Evolutionary conservation across 2,113 vertebrate species (phyloP).

Genomic region (Ptilonorhynchus violaceus): DNA sequence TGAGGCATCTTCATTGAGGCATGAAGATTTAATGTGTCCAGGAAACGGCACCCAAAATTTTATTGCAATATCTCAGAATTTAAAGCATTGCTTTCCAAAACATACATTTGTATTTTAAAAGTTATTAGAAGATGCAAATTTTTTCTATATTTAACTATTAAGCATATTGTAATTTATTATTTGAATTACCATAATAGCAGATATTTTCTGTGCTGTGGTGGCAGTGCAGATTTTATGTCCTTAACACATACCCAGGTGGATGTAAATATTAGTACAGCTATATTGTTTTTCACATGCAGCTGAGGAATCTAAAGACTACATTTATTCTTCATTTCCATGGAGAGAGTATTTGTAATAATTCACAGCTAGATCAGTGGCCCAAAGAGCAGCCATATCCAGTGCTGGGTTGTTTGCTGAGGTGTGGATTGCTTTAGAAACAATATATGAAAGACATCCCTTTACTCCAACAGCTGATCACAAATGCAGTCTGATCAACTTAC

Average conservation of each 20-base stretch:
- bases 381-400: not conserved
- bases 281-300: not conserved
- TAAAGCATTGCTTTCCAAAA: not conserved
- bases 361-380: not conserved
- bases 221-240: conserved; percentile 10
- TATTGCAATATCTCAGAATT: not conserved
- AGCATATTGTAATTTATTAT: not conserved
- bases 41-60: not conserved
- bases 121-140: not conserved
- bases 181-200: not conserved
- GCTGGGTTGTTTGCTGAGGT: not conserved
- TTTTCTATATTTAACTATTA: not conserved
- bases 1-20: not conserved
- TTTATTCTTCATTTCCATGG: not conserved
- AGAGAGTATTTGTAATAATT: not conserved
- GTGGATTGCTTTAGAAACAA: not conserved
- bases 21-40: not conserved
- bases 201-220: not conserved
- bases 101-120: not conserved
- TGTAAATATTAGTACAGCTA: conserved; percentile 36
- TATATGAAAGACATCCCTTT: not conserved
- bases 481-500: not conserved
- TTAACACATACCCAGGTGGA: not conserved
- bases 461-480: not conserved
- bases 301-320: conserved; percentile 4